Evolutionary conservation across 2,888 invertebrate species (phyloP).

Genomic region (Heterodera filipjevi): DNA sequence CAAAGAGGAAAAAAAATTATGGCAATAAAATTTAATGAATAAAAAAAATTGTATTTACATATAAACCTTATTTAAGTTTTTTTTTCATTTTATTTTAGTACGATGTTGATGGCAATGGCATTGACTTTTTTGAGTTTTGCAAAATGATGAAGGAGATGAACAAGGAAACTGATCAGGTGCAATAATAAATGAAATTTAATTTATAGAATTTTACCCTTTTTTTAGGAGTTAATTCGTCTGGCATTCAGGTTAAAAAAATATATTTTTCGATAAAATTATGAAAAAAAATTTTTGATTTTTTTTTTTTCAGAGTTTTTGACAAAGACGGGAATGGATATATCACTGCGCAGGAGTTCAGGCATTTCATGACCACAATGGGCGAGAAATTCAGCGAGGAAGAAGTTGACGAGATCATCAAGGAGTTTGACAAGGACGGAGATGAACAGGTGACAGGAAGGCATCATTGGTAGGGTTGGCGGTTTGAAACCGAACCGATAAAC

Average conservation of each 20-base stretch:
- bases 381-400: constrained; percentile 65
- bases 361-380: constrained; percentile 64
- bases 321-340: constrained; percentile 65
- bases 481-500: too few species aligned
- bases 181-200: background rate
- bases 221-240: constrained; percentile 60
- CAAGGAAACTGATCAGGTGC: constrained; percentile 64
- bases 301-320: constrained; percentile 59
- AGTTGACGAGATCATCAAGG: constrained; percentile 65
- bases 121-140: constrained; percentile 65
- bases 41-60: too few species aligned
- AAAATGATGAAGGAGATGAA: constrained; percentile 66
- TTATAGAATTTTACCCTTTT: background rate
- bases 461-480: too few species aligned
- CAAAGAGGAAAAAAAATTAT: too few species aligned
- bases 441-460: constrained; percentile 52
- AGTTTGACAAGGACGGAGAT: constrained; percentile 64
- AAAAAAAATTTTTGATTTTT: background rate
- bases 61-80: too few species aligned
- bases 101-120: constrained; percentile 66
- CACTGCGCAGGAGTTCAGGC: constrained; percentile 65
- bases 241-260: constrained; percentile 61
- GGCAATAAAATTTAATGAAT: too few species aligned
- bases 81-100: constrained; percentile 43
- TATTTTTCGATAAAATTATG: constrained; percentile 4